Base-by-base conservation (phyloP, 2,888 invertebrate genomes). In the Ceramica pisi region DNA sequence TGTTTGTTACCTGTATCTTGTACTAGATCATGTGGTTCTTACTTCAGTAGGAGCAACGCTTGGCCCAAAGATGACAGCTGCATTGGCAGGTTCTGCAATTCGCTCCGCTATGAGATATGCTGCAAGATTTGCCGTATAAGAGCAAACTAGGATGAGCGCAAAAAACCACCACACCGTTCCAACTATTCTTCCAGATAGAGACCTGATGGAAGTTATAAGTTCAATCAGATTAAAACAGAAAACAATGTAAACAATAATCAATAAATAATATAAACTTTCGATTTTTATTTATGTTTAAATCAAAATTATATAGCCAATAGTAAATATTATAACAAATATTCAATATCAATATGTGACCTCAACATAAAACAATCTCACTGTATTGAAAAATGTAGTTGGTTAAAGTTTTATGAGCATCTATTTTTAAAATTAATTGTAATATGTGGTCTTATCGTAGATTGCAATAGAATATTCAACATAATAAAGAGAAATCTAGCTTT, bases 101-200 rank as follows among this genome's bases (percentile, higher is more conserved):
- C 99, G 97, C 93, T 99, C 99, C 71, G 99, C 98, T 19, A 99
- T 99, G 71, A 99, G 97, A 93, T 99, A 99, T 6, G 99, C 99
- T 2, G 99, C 99, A 87, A 99, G 96, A 94, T 99, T 99, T 75
- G 99, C 99, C 59, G 99, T 99, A 93, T 99, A 99, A 31, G 99
- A 99, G 67, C 99, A 99, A 81, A 99, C 99, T 71, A 99, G 97
- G 89, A 99, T 99, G 78, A 99, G 96, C 0, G 99, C 99, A 95
- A 99, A 99, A 94, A 99, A 99, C 99, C 99, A 99, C 99, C 99
- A 99, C 2, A 99, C 99, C 53, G 99, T 98, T 56, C 99, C 99
- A 3, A 99, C 99, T 87, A 99, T 99, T 75, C 99, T 97, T 7
- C 99, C 99, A 0, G 99, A 98, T 83, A 98, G 97, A 6, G 98